Base-by-base conservation (phyloP, 1,140 invertebrate genomes). In the Tetranychus cinnabarinus region DNA sequence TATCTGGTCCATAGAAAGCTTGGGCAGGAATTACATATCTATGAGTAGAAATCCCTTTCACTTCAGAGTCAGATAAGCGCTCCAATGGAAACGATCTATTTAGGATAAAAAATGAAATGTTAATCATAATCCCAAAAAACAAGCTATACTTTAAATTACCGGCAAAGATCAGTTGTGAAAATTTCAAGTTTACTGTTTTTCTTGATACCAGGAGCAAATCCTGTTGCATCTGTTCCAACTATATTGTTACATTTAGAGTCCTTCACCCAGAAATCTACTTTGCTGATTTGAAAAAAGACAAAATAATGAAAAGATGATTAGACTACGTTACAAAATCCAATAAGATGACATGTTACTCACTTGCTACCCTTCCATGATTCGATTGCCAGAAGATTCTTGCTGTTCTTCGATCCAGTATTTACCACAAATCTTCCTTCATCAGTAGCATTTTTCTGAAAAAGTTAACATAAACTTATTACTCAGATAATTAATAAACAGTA, bases 181-280 rank as follows among this genome's bases (percentile, higher is more conserved):
- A 71, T 60, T 15, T 63, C 56, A 12, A 72, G 57, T 33, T 62
- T 65, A 33, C 71, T 62, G 12, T 62, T 56, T 64, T 66, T 70
- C 47, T 56, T 42, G 15, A 72, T 35, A 48, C 62, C 62, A 10
- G 70, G 70, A 8, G 60, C 45, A 58, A 71, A 70, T 33, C 65
- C 60, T n/a, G 62, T 62, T 13, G 70, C 70, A 60, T 71, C 70
- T 34, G 69, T 70, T 47, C 69, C 70, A 48, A 66, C 63, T 54
- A 72, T 71, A 56, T 58, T 62, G 33, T 67, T 67, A 58, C 66
- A 67, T 31, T 15, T 47, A 15, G 62, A 12, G 13, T 60, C 61
- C 23, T 62, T 56, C 34, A 42, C 10, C 39, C 64, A 66, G 47
- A 61, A 62, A 23, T 39, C 13, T 36, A 66, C 35, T 23, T 60